These are phyloP conservation scores for Thymelicus acteon DNA, from an alignment of 2,888 invertebrate species.

Conservation along the genomic window DNA sequence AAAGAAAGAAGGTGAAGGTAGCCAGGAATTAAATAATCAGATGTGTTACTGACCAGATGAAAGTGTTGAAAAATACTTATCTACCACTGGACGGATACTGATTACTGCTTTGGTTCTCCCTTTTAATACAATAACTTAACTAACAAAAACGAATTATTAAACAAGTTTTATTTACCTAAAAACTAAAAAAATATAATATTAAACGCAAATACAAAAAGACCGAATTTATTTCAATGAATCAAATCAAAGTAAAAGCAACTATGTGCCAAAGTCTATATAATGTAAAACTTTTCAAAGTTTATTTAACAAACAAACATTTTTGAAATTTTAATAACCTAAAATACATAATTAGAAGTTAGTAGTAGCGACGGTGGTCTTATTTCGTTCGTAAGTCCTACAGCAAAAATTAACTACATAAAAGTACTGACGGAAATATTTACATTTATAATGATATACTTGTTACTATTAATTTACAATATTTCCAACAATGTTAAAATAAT, in stretches of 20 bases:
- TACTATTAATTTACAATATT: background rate
- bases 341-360: slow-evolving; percentile 25
- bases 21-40: slow-evolving; percentile 7
- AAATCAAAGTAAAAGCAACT: background rate
- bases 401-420: slow-evolving; percentile 7
- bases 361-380: slow-evolving; percentile 58
- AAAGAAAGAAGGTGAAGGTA: background rate
- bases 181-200: slow-evolving; percentile 13
- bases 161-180: background rate
- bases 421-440: background rate
- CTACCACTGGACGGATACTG: slow-evolving; percentile 84
- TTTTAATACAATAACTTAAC: slow-evolving; percentile 48
- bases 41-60: slow-evolving; percentile 37
- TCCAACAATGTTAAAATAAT: too few species aligned
- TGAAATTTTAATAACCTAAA: slow-evolving; percentile 14
- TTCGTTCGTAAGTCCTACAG: slow-evolving; percentile 47
- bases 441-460: background rate
- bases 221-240: background rate
- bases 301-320: background rate
- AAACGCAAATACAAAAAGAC: slow-evolving; percentile 6
- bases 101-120: slow-evolving; percentile 82
- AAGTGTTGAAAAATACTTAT: slow-evolving; percentile 61
- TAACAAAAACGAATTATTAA: slow-evolving; percentile 12
- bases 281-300: background rate
- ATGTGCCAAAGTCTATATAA: background rate